Percentiles rank a stretch among this genome's conserved stretches.
Evolutionary conservation across 2,797 vertebrate species (phyloP).

Genomic region (Ctenosaura bakeri): DNA sequence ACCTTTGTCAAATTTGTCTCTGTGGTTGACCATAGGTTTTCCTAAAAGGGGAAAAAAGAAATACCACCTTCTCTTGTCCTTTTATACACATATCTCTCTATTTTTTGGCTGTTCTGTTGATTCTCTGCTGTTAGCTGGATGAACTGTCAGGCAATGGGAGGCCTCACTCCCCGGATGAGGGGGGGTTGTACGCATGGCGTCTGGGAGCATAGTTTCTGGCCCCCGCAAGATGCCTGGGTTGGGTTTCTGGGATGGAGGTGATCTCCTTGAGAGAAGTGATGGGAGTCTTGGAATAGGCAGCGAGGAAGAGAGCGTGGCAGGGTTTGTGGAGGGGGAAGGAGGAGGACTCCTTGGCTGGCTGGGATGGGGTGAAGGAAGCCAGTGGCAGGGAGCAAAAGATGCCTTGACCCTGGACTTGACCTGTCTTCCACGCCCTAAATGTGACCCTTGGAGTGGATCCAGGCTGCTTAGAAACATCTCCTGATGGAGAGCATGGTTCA

Average conservation of each 20-base stretch:
- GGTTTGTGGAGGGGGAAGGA: neutral
- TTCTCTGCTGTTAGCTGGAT: neutral
- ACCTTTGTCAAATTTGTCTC: neutral
- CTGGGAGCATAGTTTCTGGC: neutral
- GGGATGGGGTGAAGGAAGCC: neutral
- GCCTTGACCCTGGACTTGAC: neutral
- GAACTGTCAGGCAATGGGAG: no score
- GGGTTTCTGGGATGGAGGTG: neutral
- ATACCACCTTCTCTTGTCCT: neutral
- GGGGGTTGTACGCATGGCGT: no score
- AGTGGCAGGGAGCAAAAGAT: accelerated
- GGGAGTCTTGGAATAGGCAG: neutral
- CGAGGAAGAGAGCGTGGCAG: neutral
- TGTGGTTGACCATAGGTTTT: no score
- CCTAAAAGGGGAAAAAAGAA: neutral
- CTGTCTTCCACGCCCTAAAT: neutral
- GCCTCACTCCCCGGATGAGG: no score
- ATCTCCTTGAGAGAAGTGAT: neutral
- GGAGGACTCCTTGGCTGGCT: accelerated
- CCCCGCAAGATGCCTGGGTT: neutral
- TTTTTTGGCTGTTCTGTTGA: neutral
- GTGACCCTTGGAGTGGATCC: neutral
- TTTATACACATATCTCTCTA: accelerated
- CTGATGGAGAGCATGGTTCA: neutral
- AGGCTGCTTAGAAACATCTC: neutral